A percentile compares a stretch with the other conserved stretches of the same genome.
Conservation (phyloP, 1,140 invertebrate species). For the Sinonovacula constricta region DNA sequence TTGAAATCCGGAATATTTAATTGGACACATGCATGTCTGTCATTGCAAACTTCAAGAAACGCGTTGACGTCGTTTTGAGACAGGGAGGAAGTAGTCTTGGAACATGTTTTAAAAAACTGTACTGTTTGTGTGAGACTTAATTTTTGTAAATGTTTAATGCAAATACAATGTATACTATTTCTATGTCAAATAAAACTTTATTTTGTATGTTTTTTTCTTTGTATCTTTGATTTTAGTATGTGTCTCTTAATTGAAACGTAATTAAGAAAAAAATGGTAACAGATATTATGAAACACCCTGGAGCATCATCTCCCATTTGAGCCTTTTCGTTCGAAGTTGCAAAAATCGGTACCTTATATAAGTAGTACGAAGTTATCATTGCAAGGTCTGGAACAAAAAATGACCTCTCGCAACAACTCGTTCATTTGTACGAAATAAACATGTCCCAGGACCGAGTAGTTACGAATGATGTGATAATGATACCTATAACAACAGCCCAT, state of each 20-base stretch:
- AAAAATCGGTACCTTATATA: too few species aligned
- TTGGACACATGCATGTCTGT: neutral
- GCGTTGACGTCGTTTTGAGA: neutral
- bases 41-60: neutral
- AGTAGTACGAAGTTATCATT: too few species aligned
- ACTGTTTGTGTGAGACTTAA: neutral
- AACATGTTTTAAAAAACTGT: neutral
- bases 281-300: constrained; percentile 24
- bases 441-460: too few species aligned
- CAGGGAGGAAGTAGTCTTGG: neutral
- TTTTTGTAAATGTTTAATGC: neutral
- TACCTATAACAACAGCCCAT: too few species aligned
- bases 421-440: too few species aligned
- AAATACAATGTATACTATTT: neutral
- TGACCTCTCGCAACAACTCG: too few species aligned
- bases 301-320: too few species aligned
- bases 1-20: neutral
- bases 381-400: too few species aligned
- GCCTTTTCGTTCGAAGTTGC: too few species aligned
- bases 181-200: constrained; percentile 5
- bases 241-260: neutral
- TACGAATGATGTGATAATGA: too few species aligned
- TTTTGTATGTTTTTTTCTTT: neutral
- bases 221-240: neutral
- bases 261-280: neutral